Evolutionary conservation across 1,140 invertebrate genomes (phyloP).

Genomic region (Drosophila baimaii): DNA sequence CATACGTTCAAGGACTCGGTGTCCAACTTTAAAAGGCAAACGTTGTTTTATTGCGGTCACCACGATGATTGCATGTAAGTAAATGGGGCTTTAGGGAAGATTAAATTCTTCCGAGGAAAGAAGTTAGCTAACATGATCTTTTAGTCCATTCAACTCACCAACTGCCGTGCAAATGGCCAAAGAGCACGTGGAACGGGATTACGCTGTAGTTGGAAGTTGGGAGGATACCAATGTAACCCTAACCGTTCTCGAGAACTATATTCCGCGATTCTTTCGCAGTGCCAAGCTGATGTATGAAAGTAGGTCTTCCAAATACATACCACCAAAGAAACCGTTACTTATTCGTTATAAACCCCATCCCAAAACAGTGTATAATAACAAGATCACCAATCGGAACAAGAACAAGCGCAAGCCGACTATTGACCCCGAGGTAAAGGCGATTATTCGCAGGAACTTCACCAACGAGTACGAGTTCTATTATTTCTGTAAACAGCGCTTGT

Average conservation of each 20-base stretch:
- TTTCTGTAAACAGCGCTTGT: constrained; percentile 93
- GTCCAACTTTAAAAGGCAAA: constrained; percentile 91
- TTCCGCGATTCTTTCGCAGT: constrained; percentile 92
- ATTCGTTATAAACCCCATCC: not conserved
- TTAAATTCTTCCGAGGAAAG: not conserved
- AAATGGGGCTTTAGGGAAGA: not conserved
- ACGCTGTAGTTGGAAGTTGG: constrained; percentile 93
- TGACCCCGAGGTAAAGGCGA: constrained; percentile 92
- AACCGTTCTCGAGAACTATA: constrained; percentile 92
- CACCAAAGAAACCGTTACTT: too few relatives aligned
- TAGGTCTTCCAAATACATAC: constrained; percentile 42
- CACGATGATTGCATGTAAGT: constrained; percentile 92
- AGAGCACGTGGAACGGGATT: constrained; percentile 92
- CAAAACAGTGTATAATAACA: constrained; percentile 60
- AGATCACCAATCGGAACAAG: constrained; percentile 81
- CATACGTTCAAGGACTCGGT: constrained; percentile 91
- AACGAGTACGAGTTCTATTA: constrained; percentile 96
- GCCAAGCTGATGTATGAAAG: constrained; percentile 85
- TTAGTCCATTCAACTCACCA: constrained; percentile 92
- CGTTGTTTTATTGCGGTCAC: constrained; percentile 95
- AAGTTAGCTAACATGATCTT: constrained; percentile 70
- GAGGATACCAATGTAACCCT: constrained; percentile 94
- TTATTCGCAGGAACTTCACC: constrained; percentile 93
- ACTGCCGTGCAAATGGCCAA: constrained; percentile 93
- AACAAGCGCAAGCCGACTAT: constrained; percentile 85